Percentiles rank a stretch among this genome's conserved stretches.
phyloP scores from a whole-genome alignment of 2,797 vertebrate species.

The Alosa sapidissima region DNA sequence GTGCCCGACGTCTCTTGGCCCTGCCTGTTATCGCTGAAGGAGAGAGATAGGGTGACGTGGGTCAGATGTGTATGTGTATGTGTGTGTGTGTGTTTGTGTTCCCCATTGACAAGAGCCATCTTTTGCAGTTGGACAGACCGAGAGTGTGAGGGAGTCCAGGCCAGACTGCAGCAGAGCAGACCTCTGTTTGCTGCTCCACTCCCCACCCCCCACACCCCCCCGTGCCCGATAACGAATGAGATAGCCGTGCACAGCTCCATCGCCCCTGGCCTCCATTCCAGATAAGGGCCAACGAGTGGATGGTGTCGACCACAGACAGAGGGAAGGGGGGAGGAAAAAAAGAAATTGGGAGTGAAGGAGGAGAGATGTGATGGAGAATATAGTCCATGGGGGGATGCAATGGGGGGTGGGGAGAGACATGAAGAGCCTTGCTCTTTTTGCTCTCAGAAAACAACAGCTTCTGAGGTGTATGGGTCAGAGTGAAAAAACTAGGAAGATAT shows the following conservation, averaged over 20 bases:
- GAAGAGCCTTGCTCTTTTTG: neutral
- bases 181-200: neutral
- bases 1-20: neutral
- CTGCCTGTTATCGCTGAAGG: neutral
- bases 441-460: neutral
- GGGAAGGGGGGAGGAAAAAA: slow-evolving; percentile 6
- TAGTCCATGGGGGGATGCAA: neutral
- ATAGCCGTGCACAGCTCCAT: neutral
- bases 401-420: neutral
- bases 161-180: neutral
- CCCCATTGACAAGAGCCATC: neutral
- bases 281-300: slow-evolving; percentile 28
- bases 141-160: neutral
- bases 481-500: neutral
- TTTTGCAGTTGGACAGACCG: neutral
- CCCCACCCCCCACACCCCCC: no score
- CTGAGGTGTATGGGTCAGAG: neutral
- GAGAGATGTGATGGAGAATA: neutral
- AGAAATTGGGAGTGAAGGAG: neutral
- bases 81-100: neutral
- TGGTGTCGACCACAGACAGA: slow-evolving; percentile 17
- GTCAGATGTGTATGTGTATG: neutral
- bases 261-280: neutral
- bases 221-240: neutral
- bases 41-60: neutral